Conservation (phyloP, 2,797 vertebrate genomes). For the Hemitrygon akajei region DNA sequence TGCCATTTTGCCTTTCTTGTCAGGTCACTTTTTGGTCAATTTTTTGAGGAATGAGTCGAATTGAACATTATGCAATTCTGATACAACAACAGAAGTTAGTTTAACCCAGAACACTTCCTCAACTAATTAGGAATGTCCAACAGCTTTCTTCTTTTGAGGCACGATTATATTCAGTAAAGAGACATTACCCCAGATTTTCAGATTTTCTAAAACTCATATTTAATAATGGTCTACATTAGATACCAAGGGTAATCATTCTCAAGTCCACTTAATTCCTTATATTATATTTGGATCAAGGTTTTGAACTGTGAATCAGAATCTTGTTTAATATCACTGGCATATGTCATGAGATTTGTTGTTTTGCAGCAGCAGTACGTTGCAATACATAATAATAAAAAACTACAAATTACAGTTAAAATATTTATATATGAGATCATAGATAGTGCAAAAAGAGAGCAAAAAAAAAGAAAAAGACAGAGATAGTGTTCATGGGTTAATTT, state of each 20-base stretch:
- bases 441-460: too few relatives aligned
- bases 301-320: background rate
- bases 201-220: background rate
- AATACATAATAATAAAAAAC: too few relatives aligned
- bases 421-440: too few relatives aligned
- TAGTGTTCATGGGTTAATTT: too few relatives aligned
- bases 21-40: background rate
- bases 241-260: background rate
- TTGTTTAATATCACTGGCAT: too few relatives aligned
- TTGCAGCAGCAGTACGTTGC: too few relatives aligned
- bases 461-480: too few relatives aligned
- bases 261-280: background rate
- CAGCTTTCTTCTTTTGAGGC: background rate
- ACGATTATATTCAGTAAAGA: background rate
- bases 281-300: background rate
- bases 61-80: background rate
- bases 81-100: background rate
- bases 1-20: background rate
- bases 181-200: background rate
- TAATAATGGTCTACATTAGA: too few relatives aligned
- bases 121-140: background rate
- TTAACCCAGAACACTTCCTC: background rate
- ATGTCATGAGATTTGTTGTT: too few relatives aligned
- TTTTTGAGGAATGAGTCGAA: background rate
- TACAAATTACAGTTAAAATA: too few relatives aligned